Conservation (phyloP, 2,888 invertebrate species). For the Malachius bipustulatus region DNA sequence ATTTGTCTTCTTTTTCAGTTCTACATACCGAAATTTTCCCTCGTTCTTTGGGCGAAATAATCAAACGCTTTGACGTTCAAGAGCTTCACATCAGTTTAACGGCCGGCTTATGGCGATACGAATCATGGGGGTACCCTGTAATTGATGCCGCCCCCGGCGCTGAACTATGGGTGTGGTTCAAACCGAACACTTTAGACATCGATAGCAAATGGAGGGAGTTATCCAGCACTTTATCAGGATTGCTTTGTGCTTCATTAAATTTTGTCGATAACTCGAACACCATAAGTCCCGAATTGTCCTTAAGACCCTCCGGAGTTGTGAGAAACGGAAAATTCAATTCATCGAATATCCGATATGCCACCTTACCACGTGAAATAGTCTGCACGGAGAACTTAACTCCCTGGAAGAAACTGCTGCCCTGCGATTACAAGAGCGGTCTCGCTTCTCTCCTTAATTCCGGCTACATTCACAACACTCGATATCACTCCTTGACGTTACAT, state of each 20-base stretch:
- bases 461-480: conserved; percentile 83
- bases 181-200: conserved; percentile 50
- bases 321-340: conserved; percentile 41
- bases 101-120: conserved; percentile 88
- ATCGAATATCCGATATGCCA: conserved; percentile 56
- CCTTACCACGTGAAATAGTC: conserved; percentile 90
- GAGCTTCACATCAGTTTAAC: conserved; percentile 87
- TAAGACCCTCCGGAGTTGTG: conserved; percentile 60
- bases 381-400: conserved; percentile 99
- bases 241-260: conserved; percentile 93
- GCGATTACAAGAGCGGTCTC: conserved; percentile 80
- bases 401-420: conserved; percentile 94
- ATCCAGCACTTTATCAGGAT: conserved; percentile 82
- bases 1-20: conserved; percentile 48
- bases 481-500: conserved; percentile 81
- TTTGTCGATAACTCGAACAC: conserved; percentile 81
- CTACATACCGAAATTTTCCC: conserved; percentile 81
- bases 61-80: conserved; percentile 70
- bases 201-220: conserved; percentile 80
- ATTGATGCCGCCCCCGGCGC: conserved; percentile 86
- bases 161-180: conserved; percentile 90
- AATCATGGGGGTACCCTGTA: conserved; percentile 90
- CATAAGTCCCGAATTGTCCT: conserved; percentile 69
- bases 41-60: conserved; percentile 76
- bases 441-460: conserved; percentile 81